Base-by-base conservation (phyloP, 2,888 invertebrate genomes). In the Dryococelus australis region DNA sequence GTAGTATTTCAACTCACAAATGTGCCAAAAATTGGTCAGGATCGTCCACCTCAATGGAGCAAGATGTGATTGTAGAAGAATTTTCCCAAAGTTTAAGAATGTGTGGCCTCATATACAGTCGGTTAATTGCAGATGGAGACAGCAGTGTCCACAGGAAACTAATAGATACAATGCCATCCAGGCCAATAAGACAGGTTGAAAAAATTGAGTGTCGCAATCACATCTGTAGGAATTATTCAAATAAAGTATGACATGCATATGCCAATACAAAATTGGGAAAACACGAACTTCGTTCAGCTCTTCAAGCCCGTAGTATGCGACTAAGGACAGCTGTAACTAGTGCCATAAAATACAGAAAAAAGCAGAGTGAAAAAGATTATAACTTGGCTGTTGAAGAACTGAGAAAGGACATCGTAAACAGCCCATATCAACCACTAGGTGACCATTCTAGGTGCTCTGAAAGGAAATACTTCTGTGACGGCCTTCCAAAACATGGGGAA, bases 181-280 rank as follows among this genome's bases (percentile, higher is more conserved):
- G 79, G 4, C 81, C 27, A 47, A 47, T 47, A 8, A 27, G 27
- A 28, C 3, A 2, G 0, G 81, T 81, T 35, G 81, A 81, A 5
- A 81, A 81, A 81, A 81, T 81, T n/a, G n/a, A 27, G 81, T 81
- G 81, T 8, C 27, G 35, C 27, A 81, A 86, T 16, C 86, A 86
- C 79, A 43, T 86, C 9, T 35, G 28, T n/a, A 24, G 86, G 79
- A 86, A 86, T 4, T 86, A 86, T 78, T 4, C 35, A 9, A 78
- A 27, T 9, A 86, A 8, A 78, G 24, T 85, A 24, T 13, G 20
- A 26, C 53, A 35, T 47, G 47, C 47, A 47, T 47, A 1, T 47
- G 8, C 0, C 47, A 47, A 47, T 47, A 47, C 10, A 47, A 47
- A 47, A 8, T 47, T 47, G 47, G 47, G 47, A 47, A 47, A 47